These are phyloP conservation scores for Myripristis jacobus DNA, from an alignment of 2,797 vertebrate species.

Conservation along the genomic window DNA sequence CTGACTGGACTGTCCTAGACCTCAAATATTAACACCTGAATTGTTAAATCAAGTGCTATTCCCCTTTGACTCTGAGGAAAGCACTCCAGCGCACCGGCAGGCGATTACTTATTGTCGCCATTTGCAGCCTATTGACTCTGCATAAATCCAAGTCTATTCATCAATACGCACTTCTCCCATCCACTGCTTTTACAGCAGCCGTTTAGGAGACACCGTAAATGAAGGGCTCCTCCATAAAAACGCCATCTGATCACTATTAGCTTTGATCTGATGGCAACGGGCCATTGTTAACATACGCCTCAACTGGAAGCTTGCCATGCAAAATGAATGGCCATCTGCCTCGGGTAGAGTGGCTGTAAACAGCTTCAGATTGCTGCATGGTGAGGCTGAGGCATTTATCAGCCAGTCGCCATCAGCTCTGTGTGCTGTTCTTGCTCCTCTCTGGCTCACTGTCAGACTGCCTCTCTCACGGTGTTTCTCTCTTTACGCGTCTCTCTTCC, in stretches of 20 bases:
- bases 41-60: neutral
- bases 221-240: constrained; percentile 52
- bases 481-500: neutral
- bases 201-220: constrained; percentile 39
- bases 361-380: constrained; percentile 50
- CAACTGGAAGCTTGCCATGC: constrained; percentile 39
- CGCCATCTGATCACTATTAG: constrained; percentile 52
- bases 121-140: constrained; percentile 29
- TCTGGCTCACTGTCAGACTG: neutral
- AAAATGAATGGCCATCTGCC: constrained; percentile 63
- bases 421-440: constrained; percentile 8
- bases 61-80: constrained; percentile 7
- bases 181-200: constrained; percentile 30
- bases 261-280: constrained; percentile 51
- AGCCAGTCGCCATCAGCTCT: constrained; percentile 36
- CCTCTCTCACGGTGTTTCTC: neutral
- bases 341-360: constrained; percentile 57
- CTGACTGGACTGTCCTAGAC: constrained; percentile 7
- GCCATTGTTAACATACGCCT: constrained; percentile 58
- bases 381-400: constrained; percentile 40
- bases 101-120: constrained; percentile 11
- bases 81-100: neutral
- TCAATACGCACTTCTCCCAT: constrained; percentile 31
- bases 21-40: constrained; percentile 1
- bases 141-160: constrained; percentile 23